Percentiles rank a stretch among this genome's conserved stretches.
phyloP scores from a whole-genome alignment of 2,888 invertebrate species.

The Platerodrilus igneus region DNA sequence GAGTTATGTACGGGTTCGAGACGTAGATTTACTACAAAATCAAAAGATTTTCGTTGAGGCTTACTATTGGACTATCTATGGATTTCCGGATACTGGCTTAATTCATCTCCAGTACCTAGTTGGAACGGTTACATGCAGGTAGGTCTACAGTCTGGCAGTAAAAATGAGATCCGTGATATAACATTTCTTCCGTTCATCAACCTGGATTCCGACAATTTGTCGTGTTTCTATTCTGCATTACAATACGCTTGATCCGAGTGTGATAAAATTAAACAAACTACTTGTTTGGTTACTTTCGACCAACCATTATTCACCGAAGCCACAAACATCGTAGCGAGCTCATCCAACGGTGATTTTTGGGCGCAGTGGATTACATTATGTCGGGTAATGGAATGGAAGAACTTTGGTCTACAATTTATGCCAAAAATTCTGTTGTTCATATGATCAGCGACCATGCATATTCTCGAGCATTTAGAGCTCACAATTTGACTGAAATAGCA shows the following conservation, averaged over 20 bases:
- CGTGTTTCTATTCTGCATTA: conserved; percentile 5
- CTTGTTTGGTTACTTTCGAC: conserved; percentile 5
- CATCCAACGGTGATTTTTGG: conserved; percentile 7
- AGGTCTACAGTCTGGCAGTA: conserved; percentile 4
- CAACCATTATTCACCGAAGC: conserved; percentile 4
- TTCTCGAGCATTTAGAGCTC: conserved; percentile 5
- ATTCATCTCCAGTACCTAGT: conserved; percentile 7
- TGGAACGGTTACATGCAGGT: conserved; percentile 8
- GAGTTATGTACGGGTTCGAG: conserved; percentile 4
- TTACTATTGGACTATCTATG: conserved; percentile 8
- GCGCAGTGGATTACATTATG: conserved; percentile 6
- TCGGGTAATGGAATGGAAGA: conserved; percentile 7
- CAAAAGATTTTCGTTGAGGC: conserved; percentile 2
- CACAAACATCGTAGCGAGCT: conserved; percentile 4
- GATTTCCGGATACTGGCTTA: conserved; percentile 7
- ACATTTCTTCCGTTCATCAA: conserved; percentile 6
- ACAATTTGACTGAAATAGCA: conserved; percentile 7
- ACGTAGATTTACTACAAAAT: conserved; percentile 5
- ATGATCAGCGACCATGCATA: conserved; percentile 6
- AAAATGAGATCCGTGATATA: conserved; percentile 8
- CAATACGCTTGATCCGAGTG: conserved; percentile 6
- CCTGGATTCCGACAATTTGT: conserved; percentile 7
- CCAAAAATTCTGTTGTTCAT: conserved; percentile 7
- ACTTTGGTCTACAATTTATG: conserved; percentile 4
- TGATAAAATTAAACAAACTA: conserved; percentile 5